Evolutionary conservation across 1,140 invertebrate genomes (phyloP), one percentile per base, ranked within the genome.

Genomic region (Trichonephila clavipes): DNA sequence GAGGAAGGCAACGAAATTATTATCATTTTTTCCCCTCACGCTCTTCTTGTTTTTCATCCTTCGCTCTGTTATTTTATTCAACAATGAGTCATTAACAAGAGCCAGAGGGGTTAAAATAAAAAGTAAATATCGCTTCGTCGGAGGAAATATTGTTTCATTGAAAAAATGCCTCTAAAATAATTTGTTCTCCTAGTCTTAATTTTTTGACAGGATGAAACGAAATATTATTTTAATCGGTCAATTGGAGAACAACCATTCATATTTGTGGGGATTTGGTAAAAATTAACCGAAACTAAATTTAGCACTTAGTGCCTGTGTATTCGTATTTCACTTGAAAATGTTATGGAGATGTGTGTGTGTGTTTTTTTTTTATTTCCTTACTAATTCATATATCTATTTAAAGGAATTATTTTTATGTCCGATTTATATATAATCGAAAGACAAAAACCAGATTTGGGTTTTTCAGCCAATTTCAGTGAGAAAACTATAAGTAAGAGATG

Each of bases 51-150:
- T 88, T 88, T 88, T 21, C 5, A 44, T 88, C 86, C 34, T 40
- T 40, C 34, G 34, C 34, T 66, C 19, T 19, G 62, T 34, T 86
- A 86, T 62, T 88, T 64, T 88, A 34, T 64, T 88, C 86, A 88
- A 69, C 86, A 88, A 88, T 88, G 86, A 88, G 82, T 85, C 44
- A 85, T 85, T 85, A 85, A 85, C n/a, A 21, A 85, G 4, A 40
- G 34, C 34, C 3, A 40, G 61, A 64, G 62, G 28, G 14, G 61
- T 16, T 21, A 21, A 86, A 59, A 58, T n/a, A 86, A 86, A 86
- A 58, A 86, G 58, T 18, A 81, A 28, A 19, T 28, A 19, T n/a
- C 5, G 86, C 28, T 88, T 64, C 40, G 18, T 64, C 61, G 58
- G n/a, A 58, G 28, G 28, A 88, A 64, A 3, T 61, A 88, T 88